Evolutionary conservation across 1,140 invertebrate genomes (phyloP), one percentile per base, ranked within the genome.

Genomic region (Trichonephila clavata): DNA sequence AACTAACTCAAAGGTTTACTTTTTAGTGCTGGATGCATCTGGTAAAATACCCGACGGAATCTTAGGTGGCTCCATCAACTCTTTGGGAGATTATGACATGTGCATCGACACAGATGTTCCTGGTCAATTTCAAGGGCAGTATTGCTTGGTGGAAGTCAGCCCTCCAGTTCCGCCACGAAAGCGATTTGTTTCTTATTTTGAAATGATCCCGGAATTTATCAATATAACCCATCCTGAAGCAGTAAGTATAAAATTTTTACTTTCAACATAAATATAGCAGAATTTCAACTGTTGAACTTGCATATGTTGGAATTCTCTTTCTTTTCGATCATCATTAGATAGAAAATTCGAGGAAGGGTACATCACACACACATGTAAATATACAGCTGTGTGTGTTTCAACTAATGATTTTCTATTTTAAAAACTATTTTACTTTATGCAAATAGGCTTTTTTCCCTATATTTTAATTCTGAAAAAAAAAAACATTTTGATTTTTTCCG

Each of bases 1-100:
- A 50, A 50, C 43, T 50, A 50, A 50, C 43, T 50, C 32, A 32
- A 32, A 32, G 32, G 18, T 50, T 61, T 8, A 87, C 60, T 89
- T 92, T 94, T 59, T 60, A 95, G 95, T 95, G 94, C 24, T 95
- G 6, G 95, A 95, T 93, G 60, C 94, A 10, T 92, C 86, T 68
- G 94, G 94, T 6, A 86, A 91, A n/a, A 32, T 94, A 16, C 88
- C 94, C 0, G 60, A 89, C 50, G 95, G 95, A 7, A 86, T 94
- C 20, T 65, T 94, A 4, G 86, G 92, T 24, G 95, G 95, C 39
- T 94, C 81, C 57, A 60, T 95, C 32, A 93, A 88, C 27, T 87
- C 86, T 3, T 84, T 95, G 20, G 95, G 95, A 20, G 94, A 94
- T 77, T 95, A 93, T 63, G 95, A 95, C 77, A 90, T 94, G 59